Base-by-base conservation (phyloP, 2,888 invertebrate genomes). In the Eumacrocentrus americanus region DNA sequence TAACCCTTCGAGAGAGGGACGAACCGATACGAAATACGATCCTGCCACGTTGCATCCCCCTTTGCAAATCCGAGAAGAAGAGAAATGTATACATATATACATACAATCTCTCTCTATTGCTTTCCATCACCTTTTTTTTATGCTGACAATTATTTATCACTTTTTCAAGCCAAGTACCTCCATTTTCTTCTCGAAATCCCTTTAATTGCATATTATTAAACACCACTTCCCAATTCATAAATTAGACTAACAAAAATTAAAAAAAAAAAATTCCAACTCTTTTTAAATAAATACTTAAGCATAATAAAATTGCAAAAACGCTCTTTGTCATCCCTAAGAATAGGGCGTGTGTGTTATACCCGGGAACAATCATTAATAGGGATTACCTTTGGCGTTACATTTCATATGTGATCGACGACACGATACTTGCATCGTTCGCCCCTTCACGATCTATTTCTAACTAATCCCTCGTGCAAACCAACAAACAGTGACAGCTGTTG, bases 401-500 rank as follows among this genome's bases (percentile, higher is more conserved):
- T 74, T 70, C 63, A 63, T n/a, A n/a, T n/a, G n/a, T n/a, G n/a
- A n/a, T n/a, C n/a, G n/a, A n/a, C 63, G 71, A 71, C 72, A 66
- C 62, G 66, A 64, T 67, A 35, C 38, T 51, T 25, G 46, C 22
- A 40, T 46, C 61, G 62, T 63, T 66, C 67, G 68, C 70, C 44
- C 47, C 65, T 62, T 57, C 54, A 63, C 66, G 69, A 74, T 73
- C 73, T 76, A 77, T 77, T 77, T 75, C 73, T 73, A 70, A 73
- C 72, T 79, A 78, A 79, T 78, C 77, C 77, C 72, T 65, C 62
- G 61, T 66, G 72, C 73, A 73, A 77, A 75, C 74, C 78, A 77
- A 78, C 79, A 78, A 78, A 76, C 72, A 77, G 71, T 72, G 72
- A 73, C 79, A 79, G 79, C 79, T 78, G 79, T 72, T 76, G 72